Evolutionary conservation across 2,797 vertebrate species (phyloP).

Genomic region (Poecilia velifera): DNA sequence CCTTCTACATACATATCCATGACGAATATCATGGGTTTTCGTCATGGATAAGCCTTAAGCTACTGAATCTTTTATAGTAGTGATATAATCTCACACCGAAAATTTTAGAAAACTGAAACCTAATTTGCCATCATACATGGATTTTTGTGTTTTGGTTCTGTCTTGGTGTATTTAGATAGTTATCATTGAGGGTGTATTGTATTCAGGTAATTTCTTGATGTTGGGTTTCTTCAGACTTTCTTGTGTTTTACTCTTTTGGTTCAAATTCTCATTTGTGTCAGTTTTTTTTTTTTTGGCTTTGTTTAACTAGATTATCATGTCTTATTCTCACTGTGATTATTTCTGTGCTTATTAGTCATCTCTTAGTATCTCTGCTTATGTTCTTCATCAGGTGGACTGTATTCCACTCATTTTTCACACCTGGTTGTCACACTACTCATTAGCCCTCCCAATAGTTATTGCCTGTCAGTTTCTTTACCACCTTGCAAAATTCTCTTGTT

Average conservation of each 20-base stretch:
- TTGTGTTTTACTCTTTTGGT: not conserved
- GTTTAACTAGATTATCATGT: not conserved
- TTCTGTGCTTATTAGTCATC: not conserved
- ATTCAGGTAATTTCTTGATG: not conserved
- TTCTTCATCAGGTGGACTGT: not conserved
- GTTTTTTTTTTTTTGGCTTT: not conserved
- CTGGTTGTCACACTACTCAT: not conserved
- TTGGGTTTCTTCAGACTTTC: not conserved
- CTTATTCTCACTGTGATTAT: not conserved
- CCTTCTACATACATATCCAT: too few species aligned
- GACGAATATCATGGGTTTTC: too few species aligned
- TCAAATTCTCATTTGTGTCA: too few species aligned
- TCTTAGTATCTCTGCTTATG: not conserved
- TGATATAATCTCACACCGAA: too few species aligned
- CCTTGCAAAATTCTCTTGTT: not conserved
- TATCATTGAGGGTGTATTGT: not conserved
- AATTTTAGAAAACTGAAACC: too few species aligned
- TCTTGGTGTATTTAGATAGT: not conserved
- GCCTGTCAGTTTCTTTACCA: not conserved
- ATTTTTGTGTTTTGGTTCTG: not conserved
- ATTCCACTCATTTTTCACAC: not conserved
- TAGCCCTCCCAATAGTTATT: not conserved
- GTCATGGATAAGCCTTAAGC: too few species aligned
- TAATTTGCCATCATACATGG: too few species aligned
- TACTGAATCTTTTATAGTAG: too few species aligned